These are phyloP conservation scores for Alligator sinensis DNA, from an alignment of 2,113 vertebrate species.

Conservation along the genomic window DNA sequence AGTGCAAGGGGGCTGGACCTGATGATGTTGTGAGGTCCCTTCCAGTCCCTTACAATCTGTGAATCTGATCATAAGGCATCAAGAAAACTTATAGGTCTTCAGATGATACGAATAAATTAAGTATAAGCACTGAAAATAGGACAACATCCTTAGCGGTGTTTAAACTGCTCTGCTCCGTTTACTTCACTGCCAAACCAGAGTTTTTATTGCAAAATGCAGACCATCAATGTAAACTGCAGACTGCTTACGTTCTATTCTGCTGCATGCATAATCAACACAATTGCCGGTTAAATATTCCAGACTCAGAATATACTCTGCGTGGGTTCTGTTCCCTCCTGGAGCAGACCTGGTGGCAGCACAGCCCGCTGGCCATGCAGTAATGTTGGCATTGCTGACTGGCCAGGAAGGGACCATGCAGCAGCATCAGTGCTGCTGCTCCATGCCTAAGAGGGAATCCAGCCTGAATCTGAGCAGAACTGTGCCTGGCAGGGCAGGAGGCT, in stretches of 20 bases:
- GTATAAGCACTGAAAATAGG: neutral
- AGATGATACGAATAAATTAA: neutral
- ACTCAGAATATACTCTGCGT: neutral
- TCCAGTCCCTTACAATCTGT: no score
- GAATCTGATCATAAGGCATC: neutral
- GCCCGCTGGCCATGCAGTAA: no score
- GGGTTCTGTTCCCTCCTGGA: no score
- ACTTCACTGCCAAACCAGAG: neutral
- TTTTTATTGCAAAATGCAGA: neutral
- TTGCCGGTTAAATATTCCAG: neutral
- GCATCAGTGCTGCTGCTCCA: no score
- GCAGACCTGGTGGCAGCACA: no score
- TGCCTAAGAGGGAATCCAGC: no score
- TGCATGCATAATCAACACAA: rapidly evolving
- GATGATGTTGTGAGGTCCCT: no score
- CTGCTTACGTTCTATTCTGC: neutral
- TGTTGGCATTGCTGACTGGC: no score
- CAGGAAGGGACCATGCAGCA: no score
- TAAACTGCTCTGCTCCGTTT: neutral
- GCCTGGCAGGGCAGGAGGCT: no score
- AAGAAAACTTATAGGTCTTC: neutral
- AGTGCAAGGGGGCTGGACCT: no score
- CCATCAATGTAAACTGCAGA: neutral
- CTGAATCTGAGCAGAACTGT: no score
- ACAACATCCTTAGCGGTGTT: rapidly evolving